These are phyloP conservation scores for Trilocha varians DNA, from an alignment of 2,888 invertebrate genomes.

Conservation along the genomic window DNA sequence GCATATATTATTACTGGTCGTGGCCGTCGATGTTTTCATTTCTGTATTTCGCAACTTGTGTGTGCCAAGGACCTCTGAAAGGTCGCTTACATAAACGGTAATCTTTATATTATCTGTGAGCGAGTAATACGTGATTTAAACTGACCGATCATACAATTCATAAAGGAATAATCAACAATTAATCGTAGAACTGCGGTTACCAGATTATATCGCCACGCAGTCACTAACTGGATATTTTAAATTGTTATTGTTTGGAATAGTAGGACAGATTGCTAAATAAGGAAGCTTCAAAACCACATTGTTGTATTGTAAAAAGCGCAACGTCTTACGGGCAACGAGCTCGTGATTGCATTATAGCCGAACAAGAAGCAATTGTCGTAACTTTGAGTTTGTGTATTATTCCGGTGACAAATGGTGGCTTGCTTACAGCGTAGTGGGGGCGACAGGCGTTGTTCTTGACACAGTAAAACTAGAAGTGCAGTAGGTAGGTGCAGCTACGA, in stretches of 20 bases:
- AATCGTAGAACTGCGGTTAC: constrained; percentile 1
- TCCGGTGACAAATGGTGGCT: constrained; percentile 37
- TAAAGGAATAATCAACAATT: constrained; percentile 12
- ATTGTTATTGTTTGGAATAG: constrained; percentile 20
- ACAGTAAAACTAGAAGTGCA: constrained; percentile 73
- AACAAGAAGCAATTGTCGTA: constrained; percentile 30
- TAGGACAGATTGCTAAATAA: constrained; percentile 24
- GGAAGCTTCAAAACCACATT: constrained; percentile 26
- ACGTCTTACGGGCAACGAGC: constrained; percentile 21
- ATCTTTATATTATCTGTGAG: constrained; percentile 65
- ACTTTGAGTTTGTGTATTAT: constrained; percentile 33
- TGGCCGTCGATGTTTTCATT: constrained; percentile 37
- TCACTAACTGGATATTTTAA: neutral
- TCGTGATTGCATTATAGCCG: constrained; percentile 25
- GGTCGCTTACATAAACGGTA: constrained; percentile 62
- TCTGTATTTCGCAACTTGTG: constrained; percentile 51
- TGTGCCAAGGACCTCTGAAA: constrained; percentile 62
- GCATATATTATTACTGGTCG: constrained; percentile 16
- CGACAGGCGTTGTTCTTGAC: constrained; percentile 71
- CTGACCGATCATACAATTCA: constrained; percentile 29
- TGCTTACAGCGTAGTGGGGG: constrained; percentile 40
- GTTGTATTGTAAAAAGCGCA: constrained; percentile 28
- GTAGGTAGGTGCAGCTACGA: constrained; percentile 69
- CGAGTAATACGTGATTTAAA: constrained; percentile 39
- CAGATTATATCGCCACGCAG: neutral